A percentile compares a stretch with the other conserved stretches of the same genome.
phyloP scores from a whole-genome alignment of 1,140 invertebrate species.

The Augochlora pura region DNA sequence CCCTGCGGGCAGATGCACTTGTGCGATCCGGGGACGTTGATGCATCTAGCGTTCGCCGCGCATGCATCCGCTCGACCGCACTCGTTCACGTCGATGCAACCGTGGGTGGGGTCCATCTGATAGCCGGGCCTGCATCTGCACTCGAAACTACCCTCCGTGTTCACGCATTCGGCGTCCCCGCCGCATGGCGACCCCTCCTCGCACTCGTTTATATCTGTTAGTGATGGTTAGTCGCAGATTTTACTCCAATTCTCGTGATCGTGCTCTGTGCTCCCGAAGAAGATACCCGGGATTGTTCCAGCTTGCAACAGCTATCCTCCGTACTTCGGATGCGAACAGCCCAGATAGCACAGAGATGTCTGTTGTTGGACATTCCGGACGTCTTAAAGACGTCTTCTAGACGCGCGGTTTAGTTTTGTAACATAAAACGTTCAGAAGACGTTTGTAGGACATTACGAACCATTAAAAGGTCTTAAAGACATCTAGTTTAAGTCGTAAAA shows the following conservation, averaged over 20 bases:
- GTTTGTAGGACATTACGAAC: too few relatives aligned
- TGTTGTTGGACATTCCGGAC: too few relatives aligned
- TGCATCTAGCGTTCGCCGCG: slow-evolving; percentile 86
- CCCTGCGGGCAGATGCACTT: slow-evolving; percentile 88
- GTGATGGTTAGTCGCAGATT: slow-evolving; percentile 33
- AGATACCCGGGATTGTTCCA: too few relatives aligned
- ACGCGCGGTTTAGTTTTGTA: too few relatives aligned
- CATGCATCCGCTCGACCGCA: slow-evolving; percentile 82
- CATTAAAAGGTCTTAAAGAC: too few relatives aligned
- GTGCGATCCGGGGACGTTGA: slow-evolving; percentile 88
- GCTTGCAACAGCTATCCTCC: too few relatives aligned
- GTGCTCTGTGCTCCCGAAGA: too few relatives aligned
- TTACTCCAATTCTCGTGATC: not conserved
- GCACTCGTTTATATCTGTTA: slow-evolving; percentile 84
- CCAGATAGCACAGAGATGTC: too few relatives aligned
- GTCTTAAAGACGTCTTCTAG: too few relatives aligned
- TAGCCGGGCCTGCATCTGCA: slow-evolving; percentile 81
- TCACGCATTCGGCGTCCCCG: slow-evolving; percentile 80
- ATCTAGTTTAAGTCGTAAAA: too few relatives aligned
- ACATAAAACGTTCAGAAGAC: too few relatives aligned
- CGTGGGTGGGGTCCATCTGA: slow-evolving; percentile 73
- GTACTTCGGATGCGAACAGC: too few relatives aligned
- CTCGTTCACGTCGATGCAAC: slow-evolving; percentile 82
- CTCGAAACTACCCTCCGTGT: slow-evolving; percentile 80
- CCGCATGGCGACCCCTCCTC: slow-evolving; percentile 79